Conservation (phyloP, 1,140 invertebrate genomes). For the Episyrphus balteatus region DNA sequence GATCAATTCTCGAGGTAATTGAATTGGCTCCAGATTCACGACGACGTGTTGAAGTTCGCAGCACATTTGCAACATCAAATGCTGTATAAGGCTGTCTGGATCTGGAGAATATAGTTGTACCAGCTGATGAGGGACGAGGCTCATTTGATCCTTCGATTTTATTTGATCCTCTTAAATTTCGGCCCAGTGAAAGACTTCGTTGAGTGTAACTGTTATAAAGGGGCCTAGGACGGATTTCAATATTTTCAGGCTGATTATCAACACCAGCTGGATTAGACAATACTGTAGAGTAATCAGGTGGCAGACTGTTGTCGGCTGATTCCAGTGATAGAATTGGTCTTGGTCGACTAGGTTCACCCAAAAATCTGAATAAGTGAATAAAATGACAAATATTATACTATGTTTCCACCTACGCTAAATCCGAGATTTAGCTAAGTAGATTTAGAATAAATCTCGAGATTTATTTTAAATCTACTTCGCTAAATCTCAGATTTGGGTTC, state of each 20-base stretch:
- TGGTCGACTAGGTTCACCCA: constrained; percentile 24
- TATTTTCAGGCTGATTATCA: constrained; percentile 15
- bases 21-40: background rate
- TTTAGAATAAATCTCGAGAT: too few species aligned
- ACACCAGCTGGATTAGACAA: constrained; percentile 37
- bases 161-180: constrained; percentile 7
- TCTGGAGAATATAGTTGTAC: background rate
- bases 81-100: constrained; percentile 36
- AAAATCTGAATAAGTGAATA: constrained; percentile 14
- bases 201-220: constrained; percentile 10
- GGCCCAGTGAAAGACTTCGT: constrained; percentile 20
- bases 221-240: constrained; percentile 18
- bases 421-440: too few species aligned
- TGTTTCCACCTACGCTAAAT: too few species aligned
- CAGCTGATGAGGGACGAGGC: constrained; percentile 1
- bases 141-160: constrained; percentile 4
- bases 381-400: background rate
- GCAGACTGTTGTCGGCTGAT: constrained; percentile 29
- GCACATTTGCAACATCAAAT: constrained; percentile 45
- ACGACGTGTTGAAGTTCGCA: constrained; percentile 34
- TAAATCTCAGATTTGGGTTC: too few species aligned
- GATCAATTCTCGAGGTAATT: constrained; percentile 12
- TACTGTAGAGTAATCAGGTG: constrained; percentile 45
- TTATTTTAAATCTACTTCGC: too few species aligned
- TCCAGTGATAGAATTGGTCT: constrained; percentile 32